Evolutionary conservation across 2,797 vertebrate genomes (phyloP).

Genomic region (Anabas testudineus): DNA sequence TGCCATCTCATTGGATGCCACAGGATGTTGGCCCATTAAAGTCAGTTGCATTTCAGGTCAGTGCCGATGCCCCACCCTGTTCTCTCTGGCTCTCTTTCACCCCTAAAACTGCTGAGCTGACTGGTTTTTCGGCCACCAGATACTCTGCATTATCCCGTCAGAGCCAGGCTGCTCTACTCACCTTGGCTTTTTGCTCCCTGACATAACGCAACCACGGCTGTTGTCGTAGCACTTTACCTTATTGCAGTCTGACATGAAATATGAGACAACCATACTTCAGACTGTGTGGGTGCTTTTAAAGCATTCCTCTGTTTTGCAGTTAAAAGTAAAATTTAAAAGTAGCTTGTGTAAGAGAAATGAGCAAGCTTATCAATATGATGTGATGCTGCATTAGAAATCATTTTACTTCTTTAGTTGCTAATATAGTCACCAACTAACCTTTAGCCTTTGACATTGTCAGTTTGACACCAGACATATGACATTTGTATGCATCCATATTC

Average conservation of each 20-base stretch:
- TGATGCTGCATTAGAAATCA: no score
- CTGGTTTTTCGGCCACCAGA: slow-evolving; percentile 40
- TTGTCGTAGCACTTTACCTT: slow-evolving; percentile 54
- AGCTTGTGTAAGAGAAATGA: background rate
- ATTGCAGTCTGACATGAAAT: slow-evolving; percentile 44
- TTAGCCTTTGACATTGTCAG: no score
- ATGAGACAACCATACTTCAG: slow-evolving; percentile 3
- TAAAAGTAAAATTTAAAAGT: no score
- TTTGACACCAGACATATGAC: no score
- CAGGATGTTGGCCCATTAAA: slow-evolving; percentile 48
- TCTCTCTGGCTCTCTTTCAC: slow-evolving; percentile 42
- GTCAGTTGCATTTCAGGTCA: slow-evolving; percentile 54
- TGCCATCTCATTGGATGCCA: slow-evolving; percentile 38
- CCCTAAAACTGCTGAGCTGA: slow-evolving; percentile 58
- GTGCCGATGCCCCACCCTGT: slow-evolving; percentile 37
- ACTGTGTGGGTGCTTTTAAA: background rate
- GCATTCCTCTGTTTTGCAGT: background rate
- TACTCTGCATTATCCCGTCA: slow-evolving; percentile 55
- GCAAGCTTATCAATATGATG: no score
- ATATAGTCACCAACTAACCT: no score
- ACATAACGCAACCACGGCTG: slow-evolving; percentile 35
- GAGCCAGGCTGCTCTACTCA: slow-evolving; percentile 55
- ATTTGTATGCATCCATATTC: no score
- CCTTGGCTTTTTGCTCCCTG: slow-evolving; percentile 52
- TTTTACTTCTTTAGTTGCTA: no score